Percentiles rank a stretch among this genome's conserved stretches.
Conservation (phyloP, 2,797 vertebrate genomes). For the Halcyon badia region DNA sequence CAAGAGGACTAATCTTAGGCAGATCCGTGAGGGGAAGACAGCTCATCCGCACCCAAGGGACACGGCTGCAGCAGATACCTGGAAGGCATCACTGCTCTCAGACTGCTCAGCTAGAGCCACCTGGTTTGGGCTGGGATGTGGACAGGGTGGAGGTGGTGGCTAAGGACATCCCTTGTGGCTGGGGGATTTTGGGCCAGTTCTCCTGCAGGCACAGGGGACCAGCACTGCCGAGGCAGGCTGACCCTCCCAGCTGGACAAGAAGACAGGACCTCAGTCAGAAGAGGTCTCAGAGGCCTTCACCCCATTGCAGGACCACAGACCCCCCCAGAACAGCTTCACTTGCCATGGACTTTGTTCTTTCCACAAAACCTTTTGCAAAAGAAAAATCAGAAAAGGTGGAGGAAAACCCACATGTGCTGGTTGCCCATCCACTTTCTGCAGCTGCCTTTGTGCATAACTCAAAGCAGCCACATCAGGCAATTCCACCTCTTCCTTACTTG, state of each 20-base stretch:
- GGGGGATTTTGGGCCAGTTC: not conserved
- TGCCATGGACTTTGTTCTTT: not conserved
- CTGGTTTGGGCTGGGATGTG: not conserved
- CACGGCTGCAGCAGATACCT: accelerated
- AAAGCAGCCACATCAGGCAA: not conserved
- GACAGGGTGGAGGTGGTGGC: accelerated
- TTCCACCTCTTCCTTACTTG: conserved; percentile 29
- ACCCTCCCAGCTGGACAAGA: accelerated
- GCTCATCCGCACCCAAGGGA: accelerated
- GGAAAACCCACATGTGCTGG: not conserved
- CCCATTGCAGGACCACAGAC: not conserved
- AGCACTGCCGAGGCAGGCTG: not conserved
- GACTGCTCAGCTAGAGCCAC: accelerated
- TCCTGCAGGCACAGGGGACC: not conserved
- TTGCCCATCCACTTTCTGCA: not conserved
- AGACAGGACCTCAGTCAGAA: not conserved
- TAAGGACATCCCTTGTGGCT: not conserved
- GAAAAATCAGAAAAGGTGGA: not conserved
- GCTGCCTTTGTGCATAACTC: not conserved
- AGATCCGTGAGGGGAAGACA: not conserved
- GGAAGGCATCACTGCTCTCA: not conserved
- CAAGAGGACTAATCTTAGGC: not conserved
- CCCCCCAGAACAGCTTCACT: not conserved
- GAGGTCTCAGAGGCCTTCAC: not conserved
- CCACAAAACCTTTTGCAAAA: not conserved